phyloP scores from a whole-genome alignment of 2,888 invertebrate species.

The Nemapogon koenigi region DNA sequence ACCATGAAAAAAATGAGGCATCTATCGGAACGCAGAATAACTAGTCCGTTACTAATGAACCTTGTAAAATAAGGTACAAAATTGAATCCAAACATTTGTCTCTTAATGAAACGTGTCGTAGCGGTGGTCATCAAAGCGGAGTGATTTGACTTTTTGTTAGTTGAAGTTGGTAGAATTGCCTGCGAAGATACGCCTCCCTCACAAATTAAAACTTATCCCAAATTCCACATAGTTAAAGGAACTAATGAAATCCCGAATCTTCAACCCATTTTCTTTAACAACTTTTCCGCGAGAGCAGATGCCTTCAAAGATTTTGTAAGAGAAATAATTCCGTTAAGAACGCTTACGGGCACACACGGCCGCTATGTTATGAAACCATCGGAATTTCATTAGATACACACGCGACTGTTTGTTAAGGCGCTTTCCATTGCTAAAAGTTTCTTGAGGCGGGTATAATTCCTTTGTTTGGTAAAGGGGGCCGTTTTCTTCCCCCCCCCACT shows the following conservation, averaged over 20 bases:
- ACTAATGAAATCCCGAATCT: conserved; percentile 59
- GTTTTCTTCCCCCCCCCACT: conserved; percentile 49
- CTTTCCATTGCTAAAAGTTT: conserved; percentile 67
- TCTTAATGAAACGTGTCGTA: conserved; percentile 62
- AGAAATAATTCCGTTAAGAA: conserved; percentile 63
- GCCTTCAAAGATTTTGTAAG: conserved; percentile 61
- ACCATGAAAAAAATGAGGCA: conserved; percentile 36
- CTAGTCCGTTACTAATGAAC: conserved; percentile 55
- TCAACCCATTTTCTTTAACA: conserved; percentile 63
- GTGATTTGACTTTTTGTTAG: conserved; percentile 59
- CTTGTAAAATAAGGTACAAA: conserved; percentile 41
- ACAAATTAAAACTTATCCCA: conserved; percentile 60
- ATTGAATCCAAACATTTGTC: conserved; percentile 65
- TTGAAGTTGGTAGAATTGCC: no score
- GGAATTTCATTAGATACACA: conserved; percentile 67
- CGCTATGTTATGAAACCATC: conserved; percentile 65
- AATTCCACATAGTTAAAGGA: conserved; percentile 57
- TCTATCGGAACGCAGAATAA: conserved; percentile 43
- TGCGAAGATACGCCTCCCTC: conserved; percentile 63
- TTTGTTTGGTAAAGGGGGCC: conserved; percentile 46
- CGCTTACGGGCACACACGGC: conserved; percentile 51
- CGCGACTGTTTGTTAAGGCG: conserved; percentile 66
- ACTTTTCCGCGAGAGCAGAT: conserved; percentile 63
- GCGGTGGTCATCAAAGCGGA: conserved; percentile 52
- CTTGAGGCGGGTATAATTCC: conserved; percentile 67